Conservation (phyloP, 2,113 vertebrate genomes). For the Limnothrissa miodon region DNA sequence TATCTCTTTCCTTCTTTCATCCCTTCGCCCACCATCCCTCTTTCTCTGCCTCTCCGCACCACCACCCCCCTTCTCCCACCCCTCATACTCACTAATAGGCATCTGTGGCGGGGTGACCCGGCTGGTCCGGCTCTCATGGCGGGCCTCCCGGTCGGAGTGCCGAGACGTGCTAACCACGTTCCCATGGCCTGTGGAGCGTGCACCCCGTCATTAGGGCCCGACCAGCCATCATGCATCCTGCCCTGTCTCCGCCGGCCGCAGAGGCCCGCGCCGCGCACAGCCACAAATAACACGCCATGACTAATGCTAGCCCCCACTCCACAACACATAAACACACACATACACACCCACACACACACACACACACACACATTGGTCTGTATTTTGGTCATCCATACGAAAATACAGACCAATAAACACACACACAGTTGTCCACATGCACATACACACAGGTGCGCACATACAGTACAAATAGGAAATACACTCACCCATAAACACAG, state of each 20-base stretch:
- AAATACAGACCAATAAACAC: too few relatives aligned
- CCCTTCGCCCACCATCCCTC: too few relatives aligned
- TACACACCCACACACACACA: slow-evolving; percentile 21
- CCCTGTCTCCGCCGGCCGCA: slow-evolving; percentile 43
- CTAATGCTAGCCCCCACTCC: slow-evolving; percentile 59
- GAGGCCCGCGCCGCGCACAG: slow-evolving; percentile 52
- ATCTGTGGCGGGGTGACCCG: slow-evolving; percentile 69
- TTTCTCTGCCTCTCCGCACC: slow-evolving; percentile 31
- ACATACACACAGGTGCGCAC: too few relatives aligned
- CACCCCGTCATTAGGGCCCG: slow-evolving; percentile 75
- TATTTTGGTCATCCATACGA: background rate
- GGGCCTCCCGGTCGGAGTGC: slow-evolving; percentile 59
- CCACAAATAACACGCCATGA: slow-evolving; percentile 71
- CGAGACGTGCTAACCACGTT: slow-evolving; percentile 68
- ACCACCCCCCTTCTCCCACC: too few relatives aligned
- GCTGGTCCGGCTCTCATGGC: slow-evolving; percentile 63
- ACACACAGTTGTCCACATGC: too few relatives aligned
- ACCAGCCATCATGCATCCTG: slow-evolving; percentile 74
- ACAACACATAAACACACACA: slow-evolving; percentile 57
- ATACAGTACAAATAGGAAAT: too few relatives aligned
- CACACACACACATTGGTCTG: background rate
- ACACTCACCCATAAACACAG: too few relatives aligned
- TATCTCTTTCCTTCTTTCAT: background rate
- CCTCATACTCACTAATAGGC: slow-evolving; percentile 58
- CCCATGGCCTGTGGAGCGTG: slow-evolving; percentile 65